Conservation (phyloP, 2,113 vertebrate species). For the Isurus oxyrinchus region DNA sequence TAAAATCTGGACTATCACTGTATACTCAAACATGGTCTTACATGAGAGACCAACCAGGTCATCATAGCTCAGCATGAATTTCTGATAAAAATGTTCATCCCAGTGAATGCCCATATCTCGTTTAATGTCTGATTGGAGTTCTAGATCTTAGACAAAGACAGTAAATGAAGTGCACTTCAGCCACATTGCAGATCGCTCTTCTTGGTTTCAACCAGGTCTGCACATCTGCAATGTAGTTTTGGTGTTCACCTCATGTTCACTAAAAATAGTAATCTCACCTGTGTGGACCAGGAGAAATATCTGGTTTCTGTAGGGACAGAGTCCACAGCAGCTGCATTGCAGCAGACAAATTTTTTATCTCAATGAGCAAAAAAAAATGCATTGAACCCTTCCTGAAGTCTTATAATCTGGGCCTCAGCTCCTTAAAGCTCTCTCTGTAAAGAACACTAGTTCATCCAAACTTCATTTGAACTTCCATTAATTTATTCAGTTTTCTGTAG, state of each 20-base stretch:
- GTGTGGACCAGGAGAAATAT: too few relatives aligned
- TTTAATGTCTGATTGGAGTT: not conserved
- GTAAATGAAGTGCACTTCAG: not conserved
- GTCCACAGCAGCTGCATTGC: too few relatives aligned
- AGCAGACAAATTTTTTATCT: not conserved
- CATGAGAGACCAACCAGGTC: not conserved
- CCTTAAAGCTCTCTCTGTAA: not conserved
- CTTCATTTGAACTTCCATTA: not conserved
- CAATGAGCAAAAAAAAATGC: not conserved
- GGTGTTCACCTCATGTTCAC: not conserved
- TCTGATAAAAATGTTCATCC: too few relatives aligned
- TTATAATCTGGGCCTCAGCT: not conserved
- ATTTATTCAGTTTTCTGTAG: not conserved
- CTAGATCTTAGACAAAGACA: not conserved
- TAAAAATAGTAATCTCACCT: too few relatives aligned
- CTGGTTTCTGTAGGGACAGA: too few relatives aligned
- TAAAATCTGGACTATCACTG: not conserved
- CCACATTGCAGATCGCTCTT: not conserved
- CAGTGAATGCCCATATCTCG: too few relatives aligned
- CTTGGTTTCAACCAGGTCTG: not conserved
- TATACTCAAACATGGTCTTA: not conserved
- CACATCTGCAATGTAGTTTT: not conserved
- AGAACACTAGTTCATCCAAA: not conserved
- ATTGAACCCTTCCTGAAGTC: not conserved
- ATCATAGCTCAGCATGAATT: not conserved